A percentile compares a stretch with the other conserved stretches of the same genome.
Conservation (phyloP, 2,113 vertebrate genomes). For the Anguilla japonica region DNA sequence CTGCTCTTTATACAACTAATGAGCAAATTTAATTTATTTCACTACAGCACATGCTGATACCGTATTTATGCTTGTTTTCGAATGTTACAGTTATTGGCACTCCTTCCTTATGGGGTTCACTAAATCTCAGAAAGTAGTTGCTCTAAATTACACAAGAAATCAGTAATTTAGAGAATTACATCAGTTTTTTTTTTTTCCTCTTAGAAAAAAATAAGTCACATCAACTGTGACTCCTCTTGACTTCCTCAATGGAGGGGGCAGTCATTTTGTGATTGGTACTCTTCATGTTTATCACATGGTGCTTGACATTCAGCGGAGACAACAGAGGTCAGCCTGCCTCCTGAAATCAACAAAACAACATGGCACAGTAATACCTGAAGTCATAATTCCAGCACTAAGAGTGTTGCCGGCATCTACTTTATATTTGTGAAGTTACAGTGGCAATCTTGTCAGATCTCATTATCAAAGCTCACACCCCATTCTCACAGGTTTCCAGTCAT, state of each 20-base stretch:
- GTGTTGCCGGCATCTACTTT: not conserved
- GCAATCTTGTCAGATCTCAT: not conserved
- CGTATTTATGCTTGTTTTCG: too few species aligned
- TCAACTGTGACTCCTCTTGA: constrained; percentile 8
- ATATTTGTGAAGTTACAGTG: not conserved
- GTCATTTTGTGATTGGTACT: constrained; percentile 11
- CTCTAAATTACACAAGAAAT: too few species aligned
- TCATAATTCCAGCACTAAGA: not conserved
- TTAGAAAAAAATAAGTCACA: not conserved
- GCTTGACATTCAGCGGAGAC: not conserved
- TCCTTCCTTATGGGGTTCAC: too few species aligned
- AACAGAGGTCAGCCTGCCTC: not conserved
- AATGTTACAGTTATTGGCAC: too few species aligned
- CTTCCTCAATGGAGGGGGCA: not conserved
- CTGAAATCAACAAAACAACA: not conserved
- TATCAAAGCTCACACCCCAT: not conserved
- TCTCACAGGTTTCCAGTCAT: not conserved
- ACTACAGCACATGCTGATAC: not conserved
- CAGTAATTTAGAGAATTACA: too few species aligned
- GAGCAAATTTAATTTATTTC: not conserved
- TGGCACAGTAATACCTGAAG: not conserved
- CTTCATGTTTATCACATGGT: not conserved
- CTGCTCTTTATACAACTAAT: not conserved
- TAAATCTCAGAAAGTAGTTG: too few species aligned
- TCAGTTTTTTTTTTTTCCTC: not conserved